phyloP scores from a whole-genome alignment of 2,888 invertebrate genomes.

The Falcaria lacertinaria region DNA sequence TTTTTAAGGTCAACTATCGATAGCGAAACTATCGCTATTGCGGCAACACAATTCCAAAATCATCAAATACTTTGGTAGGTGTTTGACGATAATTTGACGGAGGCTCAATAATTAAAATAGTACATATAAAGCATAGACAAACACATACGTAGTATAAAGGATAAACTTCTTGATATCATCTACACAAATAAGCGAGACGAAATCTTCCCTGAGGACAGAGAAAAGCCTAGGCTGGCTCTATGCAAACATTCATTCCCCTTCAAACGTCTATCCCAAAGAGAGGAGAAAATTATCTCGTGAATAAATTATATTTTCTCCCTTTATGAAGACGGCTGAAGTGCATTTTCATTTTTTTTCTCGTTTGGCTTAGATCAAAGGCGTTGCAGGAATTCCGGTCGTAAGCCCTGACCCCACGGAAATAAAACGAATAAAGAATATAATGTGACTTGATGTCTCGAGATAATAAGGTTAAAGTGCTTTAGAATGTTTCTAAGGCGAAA shows the following conservation, averaged over 20 bases:
- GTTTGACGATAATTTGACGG: no score
- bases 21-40: no score
- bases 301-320: conserved; percentile 78
- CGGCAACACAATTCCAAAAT: no score
- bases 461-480: conserved; percentile 70
- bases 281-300: conserved; percentile 79
- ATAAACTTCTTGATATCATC: no score
- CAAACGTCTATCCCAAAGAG: conserved; percentile 66
- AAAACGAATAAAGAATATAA: conserved; percentile 75
- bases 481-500: conserved; percentile 53
- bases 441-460: conserved; percentile 71
- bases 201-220: conserved; percentile 1
- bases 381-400: conserved; percentile 61
- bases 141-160: no score
- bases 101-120: no score
- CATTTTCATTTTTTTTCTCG: conserved; percentile 72
- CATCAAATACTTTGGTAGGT: no score
- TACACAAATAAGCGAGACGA: no score
- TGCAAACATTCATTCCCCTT: conserved; percentile 70
- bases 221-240: conserved; percentile 35
- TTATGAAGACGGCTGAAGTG: conserved; percentile 77
- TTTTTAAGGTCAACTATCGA: no score
- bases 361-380: conserved; percentile 71
- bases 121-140: no score
- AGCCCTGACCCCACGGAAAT: conserved; percentile 60